Conservation (phyloP, 2,888 invertebrate species). For the Glaucopsyche alexis region DNA sequence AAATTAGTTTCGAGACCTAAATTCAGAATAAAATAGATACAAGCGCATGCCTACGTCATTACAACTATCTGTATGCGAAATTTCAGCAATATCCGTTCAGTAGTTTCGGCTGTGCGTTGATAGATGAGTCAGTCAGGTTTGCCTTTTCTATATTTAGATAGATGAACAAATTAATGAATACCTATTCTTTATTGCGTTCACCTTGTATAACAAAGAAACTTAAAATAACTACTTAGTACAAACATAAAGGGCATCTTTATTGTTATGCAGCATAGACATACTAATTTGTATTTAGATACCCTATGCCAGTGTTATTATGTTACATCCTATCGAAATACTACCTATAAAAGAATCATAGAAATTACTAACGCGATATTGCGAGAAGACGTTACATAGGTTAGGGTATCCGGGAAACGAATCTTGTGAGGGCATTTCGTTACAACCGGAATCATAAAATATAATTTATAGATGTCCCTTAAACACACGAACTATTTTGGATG, state of each 20-base stretch:
- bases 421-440: neutral
- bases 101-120: too few relatives aligned
- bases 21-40: neutral
- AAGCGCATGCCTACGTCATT: too few relatives aligned
- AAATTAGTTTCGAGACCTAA: constrained; percentile 15
- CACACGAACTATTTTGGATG: neutral
- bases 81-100: too few relatives aligned
- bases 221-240: too few relatives aligned
- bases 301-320: too few relatives aligned
- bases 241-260: too few relatives aligned
- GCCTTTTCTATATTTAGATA: too few relatives aligned
- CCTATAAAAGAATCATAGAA: constrained; percentile 1
- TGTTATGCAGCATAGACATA: neutral
- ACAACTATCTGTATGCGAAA: too few relatives aligned
- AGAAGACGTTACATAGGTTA: constrained; percentile 4
- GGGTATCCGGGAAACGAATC: constrained; percentile 13
- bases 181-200: too few relatives aligned
- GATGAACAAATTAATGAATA: too few relatives aligned
- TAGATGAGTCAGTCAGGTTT: too few relatives aligned
- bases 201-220: too few relatives aligned
- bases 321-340: neutral
- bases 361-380: neutral
- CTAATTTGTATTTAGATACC: neutral
- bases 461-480: neutral
- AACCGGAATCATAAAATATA: neutral